Conservation (phyloP, 2,888 invertebrate species). For the Endotricha flammealis region DNA sequence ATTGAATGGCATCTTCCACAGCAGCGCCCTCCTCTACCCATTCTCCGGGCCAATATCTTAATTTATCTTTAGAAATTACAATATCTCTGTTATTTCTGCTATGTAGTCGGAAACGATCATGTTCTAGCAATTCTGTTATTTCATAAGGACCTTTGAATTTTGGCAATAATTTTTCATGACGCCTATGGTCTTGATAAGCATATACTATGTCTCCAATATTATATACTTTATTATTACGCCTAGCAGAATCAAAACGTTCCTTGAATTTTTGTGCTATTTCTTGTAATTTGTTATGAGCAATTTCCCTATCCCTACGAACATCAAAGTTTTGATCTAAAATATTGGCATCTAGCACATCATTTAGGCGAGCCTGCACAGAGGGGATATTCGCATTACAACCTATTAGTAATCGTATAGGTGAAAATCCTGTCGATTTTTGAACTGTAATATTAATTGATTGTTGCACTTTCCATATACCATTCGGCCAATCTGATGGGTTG, state of each 20-base stretch:
- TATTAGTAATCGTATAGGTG: conserved; percentile 18
- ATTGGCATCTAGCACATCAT: conserved; percentile 5
- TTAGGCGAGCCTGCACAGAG: conserved; percentile 12
- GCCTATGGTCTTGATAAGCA: conserved; percentile 24
- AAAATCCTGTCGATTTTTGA: conserved; percentile 24
- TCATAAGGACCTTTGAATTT: conserved; percentile 23
- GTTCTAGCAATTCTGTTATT: conserved; percentile 3
- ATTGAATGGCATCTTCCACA: too few species aligned
- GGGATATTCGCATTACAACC: conserved; percentile 19
- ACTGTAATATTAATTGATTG: conserved; percentile 25
- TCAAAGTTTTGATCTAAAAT: neutral
- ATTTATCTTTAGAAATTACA: neutral
- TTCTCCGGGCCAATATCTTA: neutral
- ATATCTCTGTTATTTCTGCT: conserved; percentile 3
- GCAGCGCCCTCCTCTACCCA: too few species aligned
- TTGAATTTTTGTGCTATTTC: conserved; percentile 6
- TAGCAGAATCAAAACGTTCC: conserved; percentile 6
- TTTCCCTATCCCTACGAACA: conserved; percentile 2
- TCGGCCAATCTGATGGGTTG: conserved; percentile 23
- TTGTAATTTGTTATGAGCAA: neutral
- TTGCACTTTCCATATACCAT: conserved; percentile 21
- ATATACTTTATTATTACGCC: conserved; percentile 1
- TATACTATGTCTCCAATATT: conserved; percentile 20
- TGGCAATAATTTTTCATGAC: conserved; percentile 19
- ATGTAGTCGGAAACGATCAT: conserved; percentile 7